These are phyloP conservation scores for Capreolus pygargus DNA, from an alignment of 2,113 vertebrate genomes.

Conservation along the genomic window DNA sequence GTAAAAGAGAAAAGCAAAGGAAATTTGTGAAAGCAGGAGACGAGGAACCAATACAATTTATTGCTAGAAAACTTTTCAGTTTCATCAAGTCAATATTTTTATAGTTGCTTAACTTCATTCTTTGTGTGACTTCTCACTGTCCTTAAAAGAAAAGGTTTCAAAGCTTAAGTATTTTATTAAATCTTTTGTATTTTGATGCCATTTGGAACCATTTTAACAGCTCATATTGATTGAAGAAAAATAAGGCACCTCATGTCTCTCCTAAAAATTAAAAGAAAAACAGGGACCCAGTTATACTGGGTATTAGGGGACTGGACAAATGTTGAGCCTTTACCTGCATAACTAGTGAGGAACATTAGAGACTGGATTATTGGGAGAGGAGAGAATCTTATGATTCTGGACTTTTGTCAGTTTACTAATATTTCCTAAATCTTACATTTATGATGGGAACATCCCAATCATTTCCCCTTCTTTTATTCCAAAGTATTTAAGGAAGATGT, in stretches of 20 bases:
- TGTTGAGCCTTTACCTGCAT: neutral
- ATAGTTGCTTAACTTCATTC: neutral
- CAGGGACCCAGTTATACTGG: neutral
- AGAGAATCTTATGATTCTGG: neutral
- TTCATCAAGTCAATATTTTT: conserved; percentile 24
- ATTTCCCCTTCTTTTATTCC: neutral
- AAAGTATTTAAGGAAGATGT: neutral
- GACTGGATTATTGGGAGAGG: neutral
- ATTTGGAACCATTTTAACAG: conserved; percentile 20
- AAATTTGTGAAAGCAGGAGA: conserved; percentile 20
- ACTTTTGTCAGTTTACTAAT: conserved; percentile 24
- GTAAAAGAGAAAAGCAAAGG: conserved; percentile 17
- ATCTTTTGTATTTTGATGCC: neutral
- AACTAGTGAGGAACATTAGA: neutral
- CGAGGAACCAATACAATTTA: neutral
- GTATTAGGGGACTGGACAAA: neutral
- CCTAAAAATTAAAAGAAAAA: conserved; percentile 24
- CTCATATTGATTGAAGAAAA: neutral
- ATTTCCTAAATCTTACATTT: neutral
- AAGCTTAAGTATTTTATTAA: neutral
- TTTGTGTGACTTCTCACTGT: neutral
- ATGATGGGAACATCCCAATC: neutral
- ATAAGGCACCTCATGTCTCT: neutral
- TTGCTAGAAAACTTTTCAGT: neutral
- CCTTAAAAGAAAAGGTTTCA: neutral